phyloP scores from a whole-genome alignment of 2,888 invertebrate genomes.

The Philopedon plagiatum region DNA sequence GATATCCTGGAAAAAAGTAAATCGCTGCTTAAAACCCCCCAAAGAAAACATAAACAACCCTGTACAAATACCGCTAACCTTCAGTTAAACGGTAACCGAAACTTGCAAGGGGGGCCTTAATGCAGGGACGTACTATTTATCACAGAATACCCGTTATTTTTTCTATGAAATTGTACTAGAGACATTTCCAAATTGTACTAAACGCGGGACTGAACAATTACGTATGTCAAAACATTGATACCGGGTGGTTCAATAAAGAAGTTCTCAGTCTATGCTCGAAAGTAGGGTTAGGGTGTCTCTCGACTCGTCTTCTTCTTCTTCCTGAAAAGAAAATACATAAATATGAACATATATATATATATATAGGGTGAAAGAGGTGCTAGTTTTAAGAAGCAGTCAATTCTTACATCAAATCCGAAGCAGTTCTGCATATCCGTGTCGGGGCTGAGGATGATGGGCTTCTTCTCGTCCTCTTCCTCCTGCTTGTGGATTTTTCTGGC shows the following conservation, averaged over 20 bases:
- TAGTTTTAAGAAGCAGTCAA: neutral
- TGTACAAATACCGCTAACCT: too few relatives aligned
- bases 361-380: too few relatives aligned
- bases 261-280: conserved; percentile 33
- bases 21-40: too few relatives aligned
- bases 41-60: too few relatives aligned
- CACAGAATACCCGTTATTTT: neutral
- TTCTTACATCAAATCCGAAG: conserved; percentile 87
- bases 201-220: too few relatives aligned
- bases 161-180: neutral
- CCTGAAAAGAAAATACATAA: conserved; percentile 35
- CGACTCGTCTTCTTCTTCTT: conserved; percentile 47
- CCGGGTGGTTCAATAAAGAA: neutral
- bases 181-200: neutral
- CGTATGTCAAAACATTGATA: neutral
- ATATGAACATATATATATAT: too few relatives aligned
- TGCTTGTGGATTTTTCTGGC: conserved; percentile 55
- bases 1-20: too few relatives aligned
- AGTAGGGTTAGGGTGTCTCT: conserved; percentile 42
- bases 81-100: neutral
- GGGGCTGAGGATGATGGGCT: conserved; percentile 62
- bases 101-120: neutral
- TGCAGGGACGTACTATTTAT: neutral
- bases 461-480: conserved; percentile 59
- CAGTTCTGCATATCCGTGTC: conserved; percentile 81